Evolutionary conservation across 2,113 vertebrate species (phyloP).

Genomic region (Morone saxatilis): DNA sequence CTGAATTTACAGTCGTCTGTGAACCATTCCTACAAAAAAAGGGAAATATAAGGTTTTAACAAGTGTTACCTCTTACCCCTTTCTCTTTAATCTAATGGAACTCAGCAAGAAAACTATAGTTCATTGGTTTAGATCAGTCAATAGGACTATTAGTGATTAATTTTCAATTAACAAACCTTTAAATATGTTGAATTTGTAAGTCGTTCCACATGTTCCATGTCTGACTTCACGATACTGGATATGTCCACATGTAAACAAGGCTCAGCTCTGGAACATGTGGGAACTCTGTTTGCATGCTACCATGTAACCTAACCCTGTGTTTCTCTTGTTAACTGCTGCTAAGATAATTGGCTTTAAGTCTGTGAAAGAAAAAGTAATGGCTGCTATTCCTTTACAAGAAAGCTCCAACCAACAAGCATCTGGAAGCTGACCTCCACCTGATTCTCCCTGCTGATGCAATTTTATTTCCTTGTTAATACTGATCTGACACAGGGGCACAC

Average conservation of each 20-base stretch:
- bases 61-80: not conserved
- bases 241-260: not conserved
- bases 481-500: not conserved
- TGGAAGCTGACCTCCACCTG: constrained; percentile 5
- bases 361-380: not conserved
- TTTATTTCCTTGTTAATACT: constrained; percentile 20
- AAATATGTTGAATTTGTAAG: not conserved
- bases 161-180: not conserved
- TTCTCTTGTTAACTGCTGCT: constrained; percentile 10
- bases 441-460: not conserved
- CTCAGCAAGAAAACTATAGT: not conserved
- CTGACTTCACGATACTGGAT: not conserved
- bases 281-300: not conserved
- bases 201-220: constrained; percentile 3
- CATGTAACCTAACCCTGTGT: constrained; percentile 16
- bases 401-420: not conserved
- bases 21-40: constrained; percentile 80
- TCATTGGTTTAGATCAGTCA: not conserved
- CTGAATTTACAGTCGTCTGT: constrained; percentile 95
- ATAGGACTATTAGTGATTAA: not conserved
- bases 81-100: not conserved
- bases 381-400: constrained; percentile 2
- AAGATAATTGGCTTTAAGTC: not conserved
- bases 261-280: constrained; percentile 13
- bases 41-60: not conserved